Base-by-base conservation (phyloP, 2,888 invertebrate genomes). In the Scotopteryx bipunctaria region DNA sequence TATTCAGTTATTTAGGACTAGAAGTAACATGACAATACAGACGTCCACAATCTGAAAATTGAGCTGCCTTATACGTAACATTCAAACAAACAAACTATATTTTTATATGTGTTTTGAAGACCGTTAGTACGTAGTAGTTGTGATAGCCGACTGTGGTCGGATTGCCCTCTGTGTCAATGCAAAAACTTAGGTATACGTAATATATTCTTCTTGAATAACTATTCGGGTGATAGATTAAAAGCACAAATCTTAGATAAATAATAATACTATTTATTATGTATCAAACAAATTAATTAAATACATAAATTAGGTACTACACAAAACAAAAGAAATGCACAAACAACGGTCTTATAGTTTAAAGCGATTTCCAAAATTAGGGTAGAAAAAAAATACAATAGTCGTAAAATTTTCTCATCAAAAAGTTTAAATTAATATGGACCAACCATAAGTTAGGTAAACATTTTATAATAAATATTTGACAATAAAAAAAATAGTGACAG, bases 1-100 rank as follows among this genome's bases (percentile, higher is more conserved):
- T 35, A 47, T 47, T 53, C 27, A 38, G 21, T 47, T 46, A 42
- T 21, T 42, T 44, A 57, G 49, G 53, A 47, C 50, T 47, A 32
- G 33, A 33, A 41, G 47, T 59, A 46, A 79, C 85, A 88, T 87
- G 87, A 86, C 87, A 87, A 85, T 73, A 63, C 62, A 57, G 76
- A 71, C 73, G 73, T 77, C 77, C 78, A 73, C 66, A 66, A 59
- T 58, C 33, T 36, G 36, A 45, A 55, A 54, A 43, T 65, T 66
- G 67, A 55, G 61, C 63, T 71, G 71, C 73, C 75, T 70, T 59
- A 76, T 80, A 80, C 80, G 79, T 83, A 81, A 55, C 49, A 51
- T 52, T 36, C 25, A 57, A 51, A 52, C 44, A 60, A 84, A 86
- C 83, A 84, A 86, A 83, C 51, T 69, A 60, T 72, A 73, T 69